Evolutionary conservation across 2,797 vertebrate genomes (phyloP), one percentile per base, ranked within the genome.

Genomic region (Falco rusticolus): DNA sequence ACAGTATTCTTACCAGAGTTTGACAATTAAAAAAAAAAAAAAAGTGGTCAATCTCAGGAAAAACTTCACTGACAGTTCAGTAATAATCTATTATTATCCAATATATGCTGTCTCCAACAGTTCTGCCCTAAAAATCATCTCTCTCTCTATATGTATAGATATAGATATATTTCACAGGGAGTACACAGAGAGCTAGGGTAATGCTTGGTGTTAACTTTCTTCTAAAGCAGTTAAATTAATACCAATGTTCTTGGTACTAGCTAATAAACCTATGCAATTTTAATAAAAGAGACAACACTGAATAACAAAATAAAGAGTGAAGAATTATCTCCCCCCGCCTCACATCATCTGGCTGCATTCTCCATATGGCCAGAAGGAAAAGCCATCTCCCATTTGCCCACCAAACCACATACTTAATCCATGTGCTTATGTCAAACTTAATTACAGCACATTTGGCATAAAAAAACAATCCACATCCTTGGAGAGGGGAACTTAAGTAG

Each of bases 391-490:
- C 98, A 98, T 98, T 98, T 98, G 98, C 98, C 98, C 98, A 98
- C 98, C 98, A 98, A 99, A 99, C 99, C 99, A 98, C 99, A 99
- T 99, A 99, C 99, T 99, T 99, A 99, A 99, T 99, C 99, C 99
- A 99, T 99, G 99, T 98, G 99, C 99, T 99, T 99, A 99, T 99
- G 99, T 99, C 99, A 99, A 99, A 99, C 99, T 99, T 99, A 99
- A 99, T 99, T 99, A 99, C 97, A 98, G 98, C 98, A 99, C 98
- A 98, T 99, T 99, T 99, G 98, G 98, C 97, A 99, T 99, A 99
- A 99, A 99, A 99, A 99, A 99, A 99, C 99, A 99, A 99, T 99
- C 97, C 94, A 95, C 97, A 98, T 98, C 98, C 98, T 98, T 97
- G 95, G 98, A 98, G 98, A 98, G 97, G 94, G 96, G 97, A 98